Base-by-base conservation (phyloP, 1,140 invertebrate species). In the Pollicipes pollicipes region DNA sequence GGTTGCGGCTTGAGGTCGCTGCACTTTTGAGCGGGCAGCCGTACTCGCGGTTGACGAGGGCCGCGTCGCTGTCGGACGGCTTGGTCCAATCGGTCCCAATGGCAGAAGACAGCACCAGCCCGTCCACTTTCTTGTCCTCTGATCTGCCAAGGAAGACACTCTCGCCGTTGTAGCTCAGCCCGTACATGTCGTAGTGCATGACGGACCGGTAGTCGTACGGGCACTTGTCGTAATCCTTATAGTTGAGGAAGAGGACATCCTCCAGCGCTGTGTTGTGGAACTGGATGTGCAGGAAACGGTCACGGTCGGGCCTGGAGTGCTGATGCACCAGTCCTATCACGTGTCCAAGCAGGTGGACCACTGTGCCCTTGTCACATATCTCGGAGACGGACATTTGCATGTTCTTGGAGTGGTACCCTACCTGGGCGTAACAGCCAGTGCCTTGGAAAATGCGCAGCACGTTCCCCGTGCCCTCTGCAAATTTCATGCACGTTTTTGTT, bases 161-260 rank as follows among this genome's bases (percentile, higher is more conserved):
- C 81, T 32, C 88, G 28, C 64, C 87, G 88, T 70, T 75, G 74
- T 29, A 78, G 77, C 78, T 79, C 72, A 26, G 31, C 16, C 24
- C 30, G n/a, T 66, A 70, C 70, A 32, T 27, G 29, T 26, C 72
- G 66, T 73, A 74, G 66, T 76, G 76, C 74, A 76, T 75, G 28
- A 76, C 31, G 58, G 75, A 76, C 27, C 67, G 69, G 13, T 75
- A 69, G 66, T 76, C 75, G 68, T 76, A 76, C 1, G 75, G 74
- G 0, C 75, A 69, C 10, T 68, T 69, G 70, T 75, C 73, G 68
- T 70, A 66, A 35, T 64, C 69, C 24, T 28, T 70, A 71, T 68
- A 70, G 30, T 68, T 70, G 70, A 71, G 31, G 68, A 69, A 69
- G 30, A 69, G 27, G 6, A 32, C 64, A 24, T 72, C 45, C 30